Evolutionary conservation across 1,140 invertebrate genomes (phyloP).

Genomic region (Solen grandis): DNA sequence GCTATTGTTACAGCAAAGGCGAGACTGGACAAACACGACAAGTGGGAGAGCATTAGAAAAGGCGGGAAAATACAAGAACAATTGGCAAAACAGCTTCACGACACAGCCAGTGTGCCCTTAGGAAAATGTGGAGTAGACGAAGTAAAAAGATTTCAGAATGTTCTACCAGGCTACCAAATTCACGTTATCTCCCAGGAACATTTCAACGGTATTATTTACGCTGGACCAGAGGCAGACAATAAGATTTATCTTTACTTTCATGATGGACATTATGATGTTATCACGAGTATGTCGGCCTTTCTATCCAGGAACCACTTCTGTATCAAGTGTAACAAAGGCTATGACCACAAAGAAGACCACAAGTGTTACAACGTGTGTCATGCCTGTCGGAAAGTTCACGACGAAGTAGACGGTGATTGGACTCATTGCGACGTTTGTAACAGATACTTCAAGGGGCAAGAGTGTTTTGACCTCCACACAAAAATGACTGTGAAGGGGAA

Average conservation of each 20-base stretch:
- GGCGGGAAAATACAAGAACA: neutral
- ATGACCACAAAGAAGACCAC: constrained; percentile 5
- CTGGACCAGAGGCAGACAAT: neutral
- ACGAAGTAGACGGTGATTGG: neutral
- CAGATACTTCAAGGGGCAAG: neutral
- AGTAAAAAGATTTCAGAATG: neutral
- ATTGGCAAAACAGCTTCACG: neutral
- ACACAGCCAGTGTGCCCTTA: neutral
- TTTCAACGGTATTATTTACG: no score
- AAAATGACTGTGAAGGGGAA: neutral
- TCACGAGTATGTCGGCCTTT: constrained; percentile 7
- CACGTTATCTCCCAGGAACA: neutral
- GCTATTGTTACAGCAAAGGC: neutral
- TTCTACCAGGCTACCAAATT: neutral
- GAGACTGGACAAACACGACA: neutral
- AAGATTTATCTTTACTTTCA: constrained; percentile 26
- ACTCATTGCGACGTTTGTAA: neutral
- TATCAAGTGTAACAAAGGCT: no score
- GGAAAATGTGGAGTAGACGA: constrained; percentile 6
- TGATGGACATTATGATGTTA: constrained; percentile 25
- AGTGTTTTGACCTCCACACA: constrained; percentile 4
- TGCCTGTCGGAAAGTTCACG: neutral
- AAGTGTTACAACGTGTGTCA: constrained; percentile 1
- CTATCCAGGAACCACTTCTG: neutral
- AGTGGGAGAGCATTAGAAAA: neutral